Evolutionary conservation across 2,113 vertebrate genomes (phyloP).

Genomic region (Ochotona curzoniae): DNA sequence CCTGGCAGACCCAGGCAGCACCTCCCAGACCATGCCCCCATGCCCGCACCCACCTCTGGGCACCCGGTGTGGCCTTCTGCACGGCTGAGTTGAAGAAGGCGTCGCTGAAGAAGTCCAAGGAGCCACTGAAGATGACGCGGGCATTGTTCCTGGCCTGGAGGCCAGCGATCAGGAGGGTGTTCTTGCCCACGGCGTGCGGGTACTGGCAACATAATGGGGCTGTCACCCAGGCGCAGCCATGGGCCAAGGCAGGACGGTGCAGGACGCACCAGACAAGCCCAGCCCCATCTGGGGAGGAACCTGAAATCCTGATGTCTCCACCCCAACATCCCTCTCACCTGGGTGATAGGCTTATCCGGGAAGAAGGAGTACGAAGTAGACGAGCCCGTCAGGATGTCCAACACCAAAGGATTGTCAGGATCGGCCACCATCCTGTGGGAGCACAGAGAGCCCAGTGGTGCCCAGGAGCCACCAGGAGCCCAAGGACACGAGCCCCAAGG

Average conservation of each 20-base stretch:
- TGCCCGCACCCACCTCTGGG: conserved; percentile 87
- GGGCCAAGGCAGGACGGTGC: background rate
- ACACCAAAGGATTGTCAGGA: conserved; percentile 96
- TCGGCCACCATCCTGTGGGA: conserved; percentile 95
- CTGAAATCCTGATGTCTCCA: background rate
- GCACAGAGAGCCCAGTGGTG: no score
- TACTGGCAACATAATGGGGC: conserved; percentile 86
- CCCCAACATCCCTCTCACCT: conserved; percentile 85
- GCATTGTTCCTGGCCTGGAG: conserved; percentile 98
- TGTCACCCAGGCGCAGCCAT: background rate
- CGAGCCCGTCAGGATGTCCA: conserved; percentile 98
- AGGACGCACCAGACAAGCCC: background rate
- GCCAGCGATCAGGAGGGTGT: conserved; percentile 96
- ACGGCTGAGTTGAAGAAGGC: conserved; percentile 96
- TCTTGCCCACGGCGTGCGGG: conserved; percentile 97
- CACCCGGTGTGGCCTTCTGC: conserved; percentile 93
- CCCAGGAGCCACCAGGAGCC: accelerated
- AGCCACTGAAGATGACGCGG: conserved; percentile 96
- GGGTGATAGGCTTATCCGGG: conserved; percentile 96
- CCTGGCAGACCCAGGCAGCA: background rate
- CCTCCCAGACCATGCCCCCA: accelerated
- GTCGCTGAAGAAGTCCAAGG: conserved; percentile 97
- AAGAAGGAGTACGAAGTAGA: conserved; percentile 98
- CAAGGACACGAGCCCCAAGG: background rate
- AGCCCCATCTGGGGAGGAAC: background rate